These are phyloP conservation scores for Nothobranchius furzeri DNA, from an alignment of 2,113 vertebrate species.

Conservation along the genomic window DNA sequence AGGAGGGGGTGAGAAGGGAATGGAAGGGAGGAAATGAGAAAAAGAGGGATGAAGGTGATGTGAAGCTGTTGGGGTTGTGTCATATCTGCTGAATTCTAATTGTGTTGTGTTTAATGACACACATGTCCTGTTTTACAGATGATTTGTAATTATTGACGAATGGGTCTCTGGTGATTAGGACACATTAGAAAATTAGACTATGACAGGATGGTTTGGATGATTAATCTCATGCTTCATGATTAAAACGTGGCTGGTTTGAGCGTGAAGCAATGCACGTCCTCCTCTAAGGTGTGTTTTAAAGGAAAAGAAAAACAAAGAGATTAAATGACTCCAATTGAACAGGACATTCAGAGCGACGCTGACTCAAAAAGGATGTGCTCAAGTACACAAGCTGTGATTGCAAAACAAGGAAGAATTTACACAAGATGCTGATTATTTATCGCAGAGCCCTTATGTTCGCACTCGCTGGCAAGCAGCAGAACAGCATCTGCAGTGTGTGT, in stretches of 20 bases:
- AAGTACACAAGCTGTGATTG: constrained; percentile 4
- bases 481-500: constrained; percentile 49
- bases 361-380: background rate
- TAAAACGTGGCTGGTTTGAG: too few species aligned
- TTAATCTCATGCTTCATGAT: constrained; percentile 41
- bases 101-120: constrained; percentile 35
- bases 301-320: constrained; percentile 8
- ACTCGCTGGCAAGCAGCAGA: constrained; percentile 45
- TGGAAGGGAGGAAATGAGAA: constrained; percentile 17
- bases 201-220: constrained; percentile 54
- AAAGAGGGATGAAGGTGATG: constrained; percentile 8
- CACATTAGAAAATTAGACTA: constrained; percentile 39
- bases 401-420: constrained; percentile 18
- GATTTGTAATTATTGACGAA: constrained; percentile 44
- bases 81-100: constrained; percentile 43
- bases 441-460: constrained; percentile 40
- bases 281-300: background rate
- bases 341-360: background rate
- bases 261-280: too few species aligned
- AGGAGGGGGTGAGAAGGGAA: background rate
- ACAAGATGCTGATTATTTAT: constrained; percentile 33
- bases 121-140: constrained; percentile 24
- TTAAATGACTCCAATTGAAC: constrained; percentile 7
- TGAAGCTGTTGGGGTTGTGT: constrained; percentile 24
- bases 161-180: constrained; percentile 41